Percentiles rank a stretch among this genome's conserved stretches.
Conservation (phyloP, 2,888 invertebrate genomes). For the Melanostoma scalare region DNA sequence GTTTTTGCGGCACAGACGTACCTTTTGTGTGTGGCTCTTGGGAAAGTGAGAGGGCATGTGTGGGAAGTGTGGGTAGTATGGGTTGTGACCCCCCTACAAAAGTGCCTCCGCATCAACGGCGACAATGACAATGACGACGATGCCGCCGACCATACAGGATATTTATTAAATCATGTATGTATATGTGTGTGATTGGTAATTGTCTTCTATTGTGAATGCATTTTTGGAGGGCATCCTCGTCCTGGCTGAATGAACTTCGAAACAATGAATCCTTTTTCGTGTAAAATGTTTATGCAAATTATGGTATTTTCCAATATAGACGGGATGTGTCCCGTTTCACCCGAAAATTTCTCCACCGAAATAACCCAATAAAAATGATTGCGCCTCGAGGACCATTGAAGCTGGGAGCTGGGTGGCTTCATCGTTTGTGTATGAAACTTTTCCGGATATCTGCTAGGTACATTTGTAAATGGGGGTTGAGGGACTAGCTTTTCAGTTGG, state of each 20-base stretch:
- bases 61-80: conserved; percentile 2
- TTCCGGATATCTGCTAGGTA: conserved; percentile 13
- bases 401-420: neutral
- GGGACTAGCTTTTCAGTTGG: conserved; percentile 13
- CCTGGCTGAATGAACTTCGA: conserved; percentile 53
- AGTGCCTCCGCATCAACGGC: conserved; percentile 2
- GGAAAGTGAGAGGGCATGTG: too few relatives aligned
- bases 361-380: conserved; percentile 64
- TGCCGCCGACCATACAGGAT: conserved; percentile 2
- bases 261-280: conserved; percentile 63
- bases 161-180: conserved; percentile 60
- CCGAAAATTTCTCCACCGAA: conserved; percentile 2
- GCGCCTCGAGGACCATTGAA: conserved; percentile 49
- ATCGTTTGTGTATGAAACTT: conserved; percentile 38
- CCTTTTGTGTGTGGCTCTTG: conserved; percentile 11
- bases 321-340: neutral
- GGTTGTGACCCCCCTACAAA: neutral
- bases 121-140: too few relatives aligned
- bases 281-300: conserved; percentile 69
- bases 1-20: conserved; percentile 56
- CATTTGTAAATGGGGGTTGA: neutral
- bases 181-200: conserved; percentile 55
- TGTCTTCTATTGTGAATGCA: conserved; percentile 65
- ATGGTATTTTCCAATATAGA: conserved; percentile 61
- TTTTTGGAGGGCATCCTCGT: conserved; percentile 56